phyloP scores from a whole-genome alignment of 2,113 vertebrate species.

The Pundamilia nyererei region DNA sequence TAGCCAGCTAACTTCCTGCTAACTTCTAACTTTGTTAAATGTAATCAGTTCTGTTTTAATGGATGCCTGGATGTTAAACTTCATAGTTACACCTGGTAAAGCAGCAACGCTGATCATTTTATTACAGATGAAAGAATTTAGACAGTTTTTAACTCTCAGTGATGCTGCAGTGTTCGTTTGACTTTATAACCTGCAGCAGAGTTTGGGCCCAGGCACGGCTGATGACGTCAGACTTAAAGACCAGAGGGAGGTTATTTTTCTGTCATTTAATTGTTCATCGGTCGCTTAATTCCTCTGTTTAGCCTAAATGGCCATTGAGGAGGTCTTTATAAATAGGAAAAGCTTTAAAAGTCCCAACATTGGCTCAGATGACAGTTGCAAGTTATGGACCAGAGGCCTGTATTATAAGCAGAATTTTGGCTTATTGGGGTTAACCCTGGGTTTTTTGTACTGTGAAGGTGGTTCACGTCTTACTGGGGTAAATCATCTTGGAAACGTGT shows the following conservation, averaged over 20 bases:
- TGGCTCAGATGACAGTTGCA: background rate
- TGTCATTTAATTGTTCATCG: background rate
- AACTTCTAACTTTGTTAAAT: background rate
- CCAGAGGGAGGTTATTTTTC: background rate
- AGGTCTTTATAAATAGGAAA: fast-evolving
- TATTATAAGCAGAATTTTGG: background rate
- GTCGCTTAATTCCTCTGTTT: background rate
- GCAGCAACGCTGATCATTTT: too few relatives aligned
- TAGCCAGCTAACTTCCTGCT: background rate
- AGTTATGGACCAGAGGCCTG: background rate
- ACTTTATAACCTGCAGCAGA: fast-evolving
- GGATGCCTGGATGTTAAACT: too few relatives aligned
- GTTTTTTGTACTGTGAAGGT: background rate
- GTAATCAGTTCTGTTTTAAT: fast-evolving
- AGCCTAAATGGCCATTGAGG: background rate
- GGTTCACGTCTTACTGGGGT: background rate
- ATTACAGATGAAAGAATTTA: too few relatives aligned
- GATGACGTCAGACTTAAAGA: fast-evolving
- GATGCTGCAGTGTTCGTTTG: background rate
- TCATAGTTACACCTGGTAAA: too few relatives aligned
- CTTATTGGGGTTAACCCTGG: background rate
- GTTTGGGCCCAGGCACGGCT: fast-evolving
- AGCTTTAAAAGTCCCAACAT: background rate
- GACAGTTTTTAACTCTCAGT: too few relatives aligned
- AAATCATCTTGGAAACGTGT: background rate